Evolutionary conservation across 2,888 invertebrate species (phyloP), one percentile per base, ranked within the genome.

Genomic region (Lacanobia wlatinum): DNA sequence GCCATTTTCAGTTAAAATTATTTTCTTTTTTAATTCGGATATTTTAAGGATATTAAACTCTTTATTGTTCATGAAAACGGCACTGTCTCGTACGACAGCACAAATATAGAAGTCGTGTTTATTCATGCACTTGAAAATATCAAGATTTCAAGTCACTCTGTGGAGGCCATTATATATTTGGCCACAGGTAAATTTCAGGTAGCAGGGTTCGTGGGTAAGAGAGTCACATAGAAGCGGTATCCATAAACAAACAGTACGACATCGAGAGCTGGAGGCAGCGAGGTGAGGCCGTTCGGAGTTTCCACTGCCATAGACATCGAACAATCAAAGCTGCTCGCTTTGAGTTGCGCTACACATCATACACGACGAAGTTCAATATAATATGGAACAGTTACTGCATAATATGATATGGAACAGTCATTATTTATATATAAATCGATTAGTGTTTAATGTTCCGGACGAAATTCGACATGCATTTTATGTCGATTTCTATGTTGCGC

Each of bases 321-420:
- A 96, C 96, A 96, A 92, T 92, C 92, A 96, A 96, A 96, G 96
- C 96, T 90, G 90, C 89, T 92, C 93, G 93, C 93, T 91, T 90
- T 84, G 84, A 87, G 91, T 93, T 93, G 89, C 94, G 91, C 91
- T 94, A 95, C 94, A 91, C 95, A 95, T 93, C 89, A 60, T 46
- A 59, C 87, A 86, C 87, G 46, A 12, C 38, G 52, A 68, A 73
- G 38, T 76, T 43, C 46, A 55, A 61, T 64, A 43, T 34, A 53
- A 53, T 69, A 43, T 14, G 18, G 48, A 18, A 48, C 18, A 18
- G 8, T 18, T 59, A 59, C 12, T 28, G 16, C 40, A 21, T 21
- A 18, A 16, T 21, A 8, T n/a, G 38, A 62, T 21, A 34, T 8
- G 14, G 14, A 61, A 28, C 5, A 8, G 1, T 62, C n/a, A 40